phyloP scores from a whole-genome alignment of 2,888 invertebrate genomes.

The Copidosoma aretas region DNA sequence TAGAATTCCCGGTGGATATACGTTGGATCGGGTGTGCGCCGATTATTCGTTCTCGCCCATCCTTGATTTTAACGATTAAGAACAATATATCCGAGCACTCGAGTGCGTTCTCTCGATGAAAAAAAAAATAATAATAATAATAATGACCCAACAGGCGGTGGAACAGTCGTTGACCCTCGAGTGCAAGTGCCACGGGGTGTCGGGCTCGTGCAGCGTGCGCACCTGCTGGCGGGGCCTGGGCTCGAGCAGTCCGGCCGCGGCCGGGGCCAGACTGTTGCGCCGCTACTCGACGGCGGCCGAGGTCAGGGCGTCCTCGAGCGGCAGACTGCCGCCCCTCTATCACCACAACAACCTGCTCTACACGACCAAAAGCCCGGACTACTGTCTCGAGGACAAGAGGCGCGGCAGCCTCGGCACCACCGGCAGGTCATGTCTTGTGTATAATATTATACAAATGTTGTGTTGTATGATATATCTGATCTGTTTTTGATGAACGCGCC shows the following conservation, averaged over 20 bases:
- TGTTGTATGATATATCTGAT: no score
- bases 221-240: constrained; percentile 80
- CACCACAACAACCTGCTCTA: constrained; percentile 72
- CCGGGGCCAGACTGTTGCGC: constrained; percentile 67
- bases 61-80: no score
- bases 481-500: no score
- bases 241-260: constrained; percentile 65
- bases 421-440: no score
- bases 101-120: no score
- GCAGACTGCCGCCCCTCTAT: constrained; percentile 58
- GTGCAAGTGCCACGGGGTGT: constrained; percentile 87
- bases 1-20: no score
- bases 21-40: no score
- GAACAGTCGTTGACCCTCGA: constrained; percentile 68
- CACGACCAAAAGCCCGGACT: constrained; percentile 82
- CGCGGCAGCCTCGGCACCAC: constrained; percentile 79
- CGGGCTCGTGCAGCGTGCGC: constrained; percentile 81
- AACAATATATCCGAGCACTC: no score
- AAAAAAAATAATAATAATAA: no score
- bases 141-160: constrained; percentile 66
- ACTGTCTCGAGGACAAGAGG: constrained; percentile 76
- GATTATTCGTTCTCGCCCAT: no score
- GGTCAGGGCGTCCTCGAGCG: constrained; percentile 59
- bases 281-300: constrained; percentile 68
- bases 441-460: no score